These are phyloP conservation scores for Ruditapes philippinarum DNA, from an alignment of 1,140 invertebrate species.

Conservation along the genomic window DNA sequence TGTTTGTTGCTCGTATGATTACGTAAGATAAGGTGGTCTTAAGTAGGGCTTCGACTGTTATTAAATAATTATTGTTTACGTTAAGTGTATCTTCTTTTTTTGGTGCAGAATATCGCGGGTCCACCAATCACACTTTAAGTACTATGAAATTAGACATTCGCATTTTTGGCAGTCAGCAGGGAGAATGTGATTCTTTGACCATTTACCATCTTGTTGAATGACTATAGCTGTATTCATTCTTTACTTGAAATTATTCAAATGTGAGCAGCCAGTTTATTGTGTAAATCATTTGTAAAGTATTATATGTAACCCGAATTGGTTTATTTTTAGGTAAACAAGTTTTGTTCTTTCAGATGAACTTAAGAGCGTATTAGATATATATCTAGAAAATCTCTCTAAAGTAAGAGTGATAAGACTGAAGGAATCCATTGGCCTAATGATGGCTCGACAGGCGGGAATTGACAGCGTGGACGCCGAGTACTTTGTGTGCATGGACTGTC, in stretches of 20 bases:
- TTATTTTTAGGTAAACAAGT: background rate
- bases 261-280: background rate
- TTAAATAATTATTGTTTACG: too few species aligned
- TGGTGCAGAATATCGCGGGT: too few species aligned
- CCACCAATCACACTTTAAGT: too few species aligned
- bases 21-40: too few species aligned
- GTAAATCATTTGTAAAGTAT: background rate
- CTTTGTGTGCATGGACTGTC: constrained; percentile 46
- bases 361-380: background rate
- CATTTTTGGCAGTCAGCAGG: too few species aligned
- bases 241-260: background rate
- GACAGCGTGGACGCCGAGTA: background rate
- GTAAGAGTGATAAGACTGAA: background rate
- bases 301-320: background rate
- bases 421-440: constrained; percentile 38
- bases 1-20: background rate
- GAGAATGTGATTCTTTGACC: too few species aligned
- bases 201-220: too few species aligned
- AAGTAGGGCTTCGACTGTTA: too few species aligned
- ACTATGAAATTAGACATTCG: too few species aligned
- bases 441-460: constrained; percentile 52
- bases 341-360: constrained; percentile 4
- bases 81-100: too few species aligned
- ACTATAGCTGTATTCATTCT: too few species aligned
- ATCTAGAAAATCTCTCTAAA: constrained; percentile 17